Conservation (phyloP, 2,113 vertebrate genomes). For the Pteropus alecto region DNA sequence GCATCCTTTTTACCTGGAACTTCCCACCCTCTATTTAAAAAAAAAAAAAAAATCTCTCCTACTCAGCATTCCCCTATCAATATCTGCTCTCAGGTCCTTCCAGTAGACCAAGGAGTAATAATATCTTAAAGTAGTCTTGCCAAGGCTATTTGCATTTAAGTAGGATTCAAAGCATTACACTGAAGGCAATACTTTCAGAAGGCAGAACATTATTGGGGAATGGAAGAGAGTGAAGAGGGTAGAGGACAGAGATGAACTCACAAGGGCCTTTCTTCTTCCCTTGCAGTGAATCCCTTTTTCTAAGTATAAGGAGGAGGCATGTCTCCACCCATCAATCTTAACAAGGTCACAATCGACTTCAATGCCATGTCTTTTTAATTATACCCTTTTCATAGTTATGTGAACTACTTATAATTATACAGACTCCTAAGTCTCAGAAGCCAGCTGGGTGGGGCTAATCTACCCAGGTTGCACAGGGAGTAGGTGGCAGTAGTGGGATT, state of each 20-base stretch:
- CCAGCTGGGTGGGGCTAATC: neutral
- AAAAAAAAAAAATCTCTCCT: neutral
- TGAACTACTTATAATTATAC: neutral
- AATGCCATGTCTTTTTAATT: neutral
- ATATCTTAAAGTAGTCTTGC: neutral
- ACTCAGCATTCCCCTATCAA: neutral
- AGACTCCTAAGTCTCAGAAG: neutral
- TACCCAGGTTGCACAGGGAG: neutral
- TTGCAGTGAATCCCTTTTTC: neutral
- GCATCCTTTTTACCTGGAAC: neutral
- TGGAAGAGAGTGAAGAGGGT: neutral
- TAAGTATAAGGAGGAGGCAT: neutral
- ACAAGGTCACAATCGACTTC: neutral
- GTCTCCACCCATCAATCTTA: neutral
- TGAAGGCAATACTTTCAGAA: constrained; percentile 8
- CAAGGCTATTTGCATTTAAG: constrained; percentile 51
- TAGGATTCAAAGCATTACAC: neutral
- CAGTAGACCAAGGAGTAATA: neutral
- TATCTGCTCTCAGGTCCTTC: neutral
- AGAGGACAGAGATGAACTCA: neutral
- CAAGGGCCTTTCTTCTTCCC: neutral
- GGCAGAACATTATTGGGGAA: neutral
- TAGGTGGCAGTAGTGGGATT: neutral
- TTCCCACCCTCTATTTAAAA: neutral
- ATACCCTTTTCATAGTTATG: neutral